Evolutionary conservation across 2,888 invertebrate species (phyloP).

Genomic region (Conops quadrifasciatus): DNA sequence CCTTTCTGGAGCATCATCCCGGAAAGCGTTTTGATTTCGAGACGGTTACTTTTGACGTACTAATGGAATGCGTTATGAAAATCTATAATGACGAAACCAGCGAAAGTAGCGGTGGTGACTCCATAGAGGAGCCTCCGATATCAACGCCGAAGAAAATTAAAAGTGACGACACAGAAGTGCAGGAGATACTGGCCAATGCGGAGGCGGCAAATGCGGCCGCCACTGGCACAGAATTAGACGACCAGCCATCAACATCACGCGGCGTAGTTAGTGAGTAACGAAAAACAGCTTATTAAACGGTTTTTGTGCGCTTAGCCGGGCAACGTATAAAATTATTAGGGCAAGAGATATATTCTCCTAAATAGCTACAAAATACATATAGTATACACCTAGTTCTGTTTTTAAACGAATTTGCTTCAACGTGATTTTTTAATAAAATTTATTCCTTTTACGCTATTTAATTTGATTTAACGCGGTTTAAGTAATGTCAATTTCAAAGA

Average conservation of each 20-base stretch:
- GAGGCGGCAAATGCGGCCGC: slow-evolving; percentile 46
- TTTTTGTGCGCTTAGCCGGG: no score
- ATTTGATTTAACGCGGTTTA: no score
- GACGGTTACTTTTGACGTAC: slow-evolving; percentile 72
- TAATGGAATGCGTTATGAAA: slow-evolving; percentile 64
- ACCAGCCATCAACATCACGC: slow-evolving; percentile 50
- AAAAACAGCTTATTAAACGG: no score
- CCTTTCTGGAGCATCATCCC: slow-evolving; percentile 68
- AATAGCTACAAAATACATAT: no score
- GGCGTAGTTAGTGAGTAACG: slow-evolving; percentile 41
- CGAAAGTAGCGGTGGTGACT: slow-evolving; percentile 39
- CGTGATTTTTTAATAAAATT: no score
- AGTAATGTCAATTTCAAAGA: no score
- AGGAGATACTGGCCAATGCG: slow-evolving; percentile 60
- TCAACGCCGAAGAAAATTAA: slow-evolving; percentile 66
- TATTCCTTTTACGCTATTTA: no score
- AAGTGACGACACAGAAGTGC: slow-evolving; percentile 65
- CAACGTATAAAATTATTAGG: no score
- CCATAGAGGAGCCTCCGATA: slow-evolving; percentile 42
- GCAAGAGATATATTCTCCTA: no score
- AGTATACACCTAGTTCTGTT: no score
- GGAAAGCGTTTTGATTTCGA: slow-evolving; percentile 60
- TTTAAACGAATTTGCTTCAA: no score
- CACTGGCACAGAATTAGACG: slow-evolving; percentile 36
- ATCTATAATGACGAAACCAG: slow-evolving; percentile 60